These are phyloP conservation scores for Monochamus saltuarius DNA, from an alignment of 1,140 invertebrate species.

Conservation along the genomic window DNA sequence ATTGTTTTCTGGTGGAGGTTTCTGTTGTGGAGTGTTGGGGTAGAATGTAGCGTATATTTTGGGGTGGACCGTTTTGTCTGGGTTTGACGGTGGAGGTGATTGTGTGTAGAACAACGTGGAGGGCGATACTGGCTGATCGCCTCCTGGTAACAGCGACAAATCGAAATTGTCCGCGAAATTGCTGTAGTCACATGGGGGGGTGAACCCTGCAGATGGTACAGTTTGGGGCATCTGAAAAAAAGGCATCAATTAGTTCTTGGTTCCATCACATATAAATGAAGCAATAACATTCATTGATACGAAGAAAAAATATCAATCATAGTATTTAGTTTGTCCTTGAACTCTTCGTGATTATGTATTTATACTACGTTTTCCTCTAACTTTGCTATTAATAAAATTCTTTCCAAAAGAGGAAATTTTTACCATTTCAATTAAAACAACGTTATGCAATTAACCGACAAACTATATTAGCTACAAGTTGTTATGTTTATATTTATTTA, in stretches of 20 bases:
- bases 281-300: too few species aligned
- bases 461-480: too few species aligned
- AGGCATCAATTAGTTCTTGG: slow-evolving; percentile 1
- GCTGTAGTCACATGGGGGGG: slow-evolving; percentile 67
- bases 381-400: too few species aligned
- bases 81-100: slow-evolving; percentile 51
- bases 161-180: slow-evolving; percentile 70
- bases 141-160: slow-evolving; percentile 68
- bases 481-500: too few species aligned
- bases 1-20: slow-evolving; percentile 13
- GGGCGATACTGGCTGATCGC: slow-evolving; percentile 60
- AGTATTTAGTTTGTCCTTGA: too few species aligned
- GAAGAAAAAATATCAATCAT: too few species aligned
- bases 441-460: too few species aligned
- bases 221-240: slow-evolving; percentile 78
- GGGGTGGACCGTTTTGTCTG: slow-evolving; percentile 36
- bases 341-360: too few species aligned
- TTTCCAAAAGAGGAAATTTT: too few species aligned
- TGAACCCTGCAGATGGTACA: slow-evolving; percentile 71
- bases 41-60: slow-evolving; percentile 47
- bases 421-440: too few species aligned
- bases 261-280: too few species aligned
- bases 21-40: slow-evolving; percentile 28
- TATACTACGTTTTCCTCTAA: too few species aligned
- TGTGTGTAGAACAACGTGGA: slow-evolving; percentile 56